Base-by-base conservation (phyloP, 2,888 invertebrate genomes). In the Noctua janthina region DNA sequence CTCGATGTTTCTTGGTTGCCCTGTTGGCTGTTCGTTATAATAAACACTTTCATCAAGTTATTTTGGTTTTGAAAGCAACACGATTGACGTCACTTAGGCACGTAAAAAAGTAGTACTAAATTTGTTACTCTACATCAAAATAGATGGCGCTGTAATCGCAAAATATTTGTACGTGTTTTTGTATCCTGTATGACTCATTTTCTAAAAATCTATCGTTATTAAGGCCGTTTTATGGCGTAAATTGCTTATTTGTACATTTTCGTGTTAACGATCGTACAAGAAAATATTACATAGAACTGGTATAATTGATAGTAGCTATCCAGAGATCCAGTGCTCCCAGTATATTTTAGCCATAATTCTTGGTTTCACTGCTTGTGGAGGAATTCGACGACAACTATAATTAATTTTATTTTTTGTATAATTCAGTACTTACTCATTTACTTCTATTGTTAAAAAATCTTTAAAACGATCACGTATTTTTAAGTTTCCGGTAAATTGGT, bases 1-100 rank as follows among this genome's bases (percentile, higher is more conserved):
- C 79, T 77, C 81, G 74, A 67, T 2, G 83, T 64, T 81, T 78
- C 51, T 81, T 78, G 78, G 70, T 79, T 51, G 20, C 43, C 54
- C 39, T 72, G 51, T 66, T 66, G 20, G 68, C 29, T 72, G 51
- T 66, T 66, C 29, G 68, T 59, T n/a, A 29, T 29, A 29, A 20
- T n/a, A 76, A 79, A 74, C 64, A 64, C 59, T 67, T 49, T 64
- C 51, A 59, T 62, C 17, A 20, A 67, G 75, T 76, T 74, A 70
- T 76, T 80, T 80, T 85, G 51, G 71, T 87, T 74, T 64, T 46
- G 43, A 43, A 72, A 49, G 17, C 67, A 74, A 51, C 23, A n/a
- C 49, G 35, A 62, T 64, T 77, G 81, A 81, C 79, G 87, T 87
- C 78, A 88, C 59, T n/a, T 29, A 82, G 56, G 35, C 68, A 54